Evolutionary conservation across 2,797 vertebrate genomes (phyloP).

Genomic region (Helicolenus hilgendorfi): DNA sequence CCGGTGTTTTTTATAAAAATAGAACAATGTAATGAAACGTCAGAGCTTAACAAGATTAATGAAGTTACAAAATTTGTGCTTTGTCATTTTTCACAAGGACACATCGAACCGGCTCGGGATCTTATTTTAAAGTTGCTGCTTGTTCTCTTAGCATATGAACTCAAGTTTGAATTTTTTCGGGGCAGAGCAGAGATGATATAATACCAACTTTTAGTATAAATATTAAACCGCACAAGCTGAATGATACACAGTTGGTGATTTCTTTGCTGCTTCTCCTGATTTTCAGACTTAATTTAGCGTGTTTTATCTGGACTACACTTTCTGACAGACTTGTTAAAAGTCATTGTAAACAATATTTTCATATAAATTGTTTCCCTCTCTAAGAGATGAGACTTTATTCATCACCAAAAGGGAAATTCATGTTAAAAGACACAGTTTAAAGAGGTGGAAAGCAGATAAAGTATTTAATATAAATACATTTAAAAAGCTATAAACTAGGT

Average conservation of each 20-base stretch:
- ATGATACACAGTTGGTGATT: neutral
- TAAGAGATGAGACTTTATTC: neutral
- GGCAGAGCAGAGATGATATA: conserved; percentile 27
- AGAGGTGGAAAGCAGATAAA: neutral
- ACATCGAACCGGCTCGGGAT: neutral
- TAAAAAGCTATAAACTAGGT: neutral
- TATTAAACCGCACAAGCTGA: neutral
- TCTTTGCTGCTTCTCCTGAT: neutral
- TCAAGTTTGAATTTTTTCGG: conserved; percentile 27
- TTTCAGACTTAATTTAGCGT: neutral
- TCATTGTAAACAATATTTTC: neutral
- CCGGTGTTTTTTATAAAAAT: conserved; percentile 42
- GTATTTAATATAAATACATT: too few relatives aligned
- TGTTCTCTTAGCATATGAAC: neutral
- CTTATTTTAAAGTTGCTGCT: conserved; percentile 1
- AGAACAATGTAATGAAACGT: conserved; percentile 56
- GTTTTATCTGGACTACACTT: neutral
- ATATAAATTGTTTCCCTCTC: neutral
- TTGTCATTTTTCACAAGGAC: conserved; percentile 40
- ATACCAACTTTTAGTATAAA: neutral
- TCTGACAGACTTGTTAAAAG: neutral
- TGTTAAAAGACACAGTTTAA: neutral
- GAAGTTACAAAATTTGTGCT: conserved; percentile 39
- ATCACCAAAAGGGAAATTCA: neutral
- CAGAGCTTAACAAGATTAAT: conserved; percentile 56